phyloP scores from a whole-genome alignment of 1,140 invertebrate species.

The Oryctes rhinoceros region DNA sequence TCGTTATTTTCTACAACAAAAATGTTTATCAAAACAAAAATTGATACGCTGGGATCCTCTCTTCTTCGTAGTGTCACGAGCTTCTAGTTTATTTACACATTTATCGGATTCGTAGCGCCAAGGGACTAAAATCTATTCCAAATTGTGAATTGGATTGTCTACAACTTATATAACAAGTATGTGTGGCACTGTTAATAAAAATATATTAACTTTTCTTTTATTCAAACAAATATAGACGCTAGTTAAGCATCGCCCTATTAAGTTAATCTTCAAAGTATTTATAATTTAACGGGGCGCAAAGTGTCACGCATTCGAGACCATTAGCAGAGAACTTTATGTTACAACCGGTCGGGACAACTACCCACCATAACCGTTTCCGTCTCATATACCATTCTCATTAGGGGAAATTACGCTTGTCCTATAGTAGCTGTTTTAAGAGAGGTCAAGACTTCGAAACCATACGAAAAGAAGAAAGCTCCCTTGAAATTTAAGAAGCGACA shows the following conservation, averaged over 20 bases:
- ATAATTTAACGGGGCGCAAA: not conserved
- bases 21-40: too few relatives aligned
- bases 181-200: too few relatives aligned
- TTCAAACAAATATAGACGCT: not conserved
- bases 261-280: not conserved
- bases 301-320: slow-evolving; percentile 13
- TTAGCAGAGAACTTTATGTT: slow-evolving; percentile 13
- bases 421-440: not conserved
- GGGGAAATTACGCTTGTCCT: not conserved
- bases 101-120: too few relatives aligned
- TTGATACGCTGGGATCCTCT: too few relatives aligned
- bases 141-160: too few relatives aligned
- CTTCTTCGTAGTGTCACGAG: too few relatives aligned
- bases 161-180: too few relatives aligned
- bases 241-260: not conserved
- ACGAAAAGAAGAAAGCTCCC: not conserved
- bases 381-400: slow-evolving; percentile 22
- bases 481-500: not conserved
- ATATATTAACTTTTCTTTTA: not conserved
- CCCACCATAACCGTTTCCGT: slow-evolving; percentile 20
- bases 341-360: not conserved
- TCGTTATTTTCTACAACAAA: too few relatives aligned
- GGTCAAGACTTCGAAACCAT: not conserved
- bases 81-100: too few relatives aligned
- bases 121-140: too few relatives aligned